Evolutionary conservation across 2,888 invertebrate genomes (phyloP), one percentile per base, ranked within the genome.

Genomic region (Carcina quercana): DNA sequence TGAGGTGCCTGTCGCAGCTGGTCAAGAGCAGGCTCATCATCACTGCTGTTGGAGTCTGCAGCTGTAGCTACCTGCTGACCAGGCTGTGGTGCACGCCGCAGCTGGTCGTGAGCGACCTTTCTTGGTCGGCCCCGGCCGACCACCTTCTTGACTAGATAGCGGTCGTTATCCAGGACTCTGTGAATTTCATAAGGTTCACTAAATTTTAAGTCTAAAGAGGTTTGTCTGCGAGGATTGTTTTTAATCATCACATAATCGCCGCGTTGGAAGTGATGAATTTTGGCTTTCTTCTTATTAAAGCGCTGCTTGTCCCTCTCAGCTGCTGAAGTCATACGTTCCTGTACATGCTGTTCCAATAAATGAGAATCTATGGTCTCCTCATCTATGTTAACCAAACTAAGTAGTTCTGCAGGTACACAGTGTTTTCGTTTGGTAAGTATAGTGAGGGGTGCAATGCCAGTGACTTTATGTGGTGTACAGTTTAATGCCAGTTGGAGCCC

Each of bases 161-260:
- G 19, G 30, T 33, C n/a, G 30, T 38, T 25, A 26, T 37, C 37
- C 34, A n/a, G 12, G 1, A 15, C 13, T 12, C 40, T 42, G 38
- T 25, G 40, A 11, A 38, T 32, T 19, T 24, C 35, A 20, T 35
- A 38, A 2, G 38, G 32, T 11, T 37, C 37, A 5, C 31, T 30
- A 10, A 25, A 37, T 28, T 37, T 37, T 4, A 37, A 15, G 17
- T 37, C 37, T 7, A 37, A n/a, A 2, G 7, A 6, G n/a, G n/a
- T 19, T 3, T 19, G 19, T 6, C 7, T 19, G 6, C 19, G 6
- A 8, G 19, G 19, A n/a, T 19, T 19, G n/a, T 6, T 19, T 19
- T 19, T 19, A n/a, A 19, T 8, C 19, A 19, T 6, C n/a, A 19
- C 19, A 19, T 8, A 8, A 8, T 19, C 3, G 6, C 19, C 19